Conservation (phyloP, 2,888 invertebrate species). For the Hyalella azteca region DNA sequence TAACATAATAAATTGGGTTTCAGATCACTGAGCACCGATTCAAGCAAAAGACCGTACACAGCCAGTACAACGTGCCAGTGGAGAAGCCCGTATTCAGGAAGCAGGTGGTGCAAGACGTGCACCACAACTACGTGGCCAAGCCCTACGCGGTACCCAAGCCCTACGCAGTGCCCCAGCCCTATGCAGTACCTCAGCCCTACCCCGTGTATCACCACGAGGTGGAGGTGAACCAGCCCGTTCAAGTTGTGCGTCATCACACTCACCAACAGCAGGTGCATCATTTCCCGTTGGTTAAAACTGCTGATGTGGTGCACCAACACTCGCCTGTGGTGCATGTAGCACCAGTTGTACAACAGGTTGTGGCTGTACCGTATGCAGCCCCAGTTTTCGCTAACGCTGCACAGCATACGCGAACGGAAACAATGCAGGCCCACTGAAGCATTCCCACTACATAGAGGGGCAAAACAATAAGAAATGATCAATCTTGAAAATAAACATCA, state of each 20-base stretch:
- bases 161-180: slow-evolving; percentile 14
- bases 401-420: too few species aligned
- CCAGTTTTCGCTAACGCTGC: too few species aligned
- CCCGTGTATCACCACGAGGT: slow-evolving; percentile 37
- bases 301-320: slow-evolving; percentile 33
- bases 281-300: slow-evolving; percentile 12
- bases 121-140: slow-evolving; percentile 33
- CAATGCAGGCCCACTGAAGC: too few species aligned
- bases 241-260: slow-evolving; percentile 30
- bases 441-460: too few species aligned
- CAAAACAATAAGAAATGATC: too few species aligned
- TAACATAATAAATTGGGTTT: too few species aligned
- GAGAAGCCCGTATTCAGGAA: slow-evolving; percentile 13
- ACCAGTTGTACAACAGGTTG: neutral
- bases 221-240: slow-evolving; percentile 6
- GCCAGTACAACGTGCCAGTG: slow-evolving; percentile 24
- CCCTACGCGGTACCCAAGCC: slow-evolving; percentile 34
- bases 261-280: slow-evolving; percentile 16
- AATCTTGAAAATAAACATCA: too few species aligned
- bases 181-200: neutral
- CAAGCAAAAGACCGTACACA: slow-evolving; percentile 26
- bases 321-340: neutral
- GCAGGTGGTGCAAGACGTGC: slow-evolving; percentile 30
- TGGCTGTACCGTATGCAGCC: neutral
- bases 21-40: slow-evolving; percentile 29